phyloP scores from a whole-genome alignment of 2,797 vertebrate genomes.

The Bradypodion ventrale region DNA sequence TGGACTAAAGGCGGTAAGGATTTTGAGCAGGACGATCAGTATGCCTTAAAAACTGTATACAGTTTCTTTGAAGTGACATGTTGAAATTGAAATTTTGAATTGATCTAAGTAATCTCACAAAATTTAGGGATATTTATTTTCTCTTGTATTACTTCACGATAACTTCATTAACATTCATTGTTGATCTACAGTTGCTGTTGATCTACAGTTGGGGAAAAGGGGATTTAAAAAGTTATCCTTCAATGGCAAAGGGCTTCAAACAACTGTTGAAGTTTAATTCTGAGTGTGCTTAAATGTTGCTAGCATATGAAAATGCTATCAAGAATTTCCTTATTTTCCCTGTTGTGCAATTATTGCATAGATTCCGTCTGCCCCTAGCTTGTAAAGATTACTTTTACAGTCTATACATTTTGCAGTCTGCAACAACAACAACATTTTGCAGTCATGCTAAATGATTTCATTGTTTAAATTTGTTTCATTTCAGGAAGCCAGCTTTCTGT shows the following conservation, averaged over 20 bases:
- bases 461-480: slow-evolving; percentile 34
- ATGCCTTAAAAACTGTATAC: slow-evolving; percentile 19
- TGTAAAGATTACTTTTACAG: too few species aligned
- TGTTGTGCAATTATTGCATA: not conserved
- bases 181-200: too few species aligned
- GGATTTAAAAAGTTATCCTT: not conserved
- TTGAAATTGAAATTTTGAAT: slow-evolving; percentile 28
- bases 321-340: not conserved
- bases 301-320: not conserved
- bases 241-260: not conserved
- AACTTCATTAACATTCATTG: not conserved
- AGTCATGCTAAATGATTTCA: not conserved
- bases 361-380: not conserved
- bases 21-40: not conserved
- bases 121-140: slow-evolving; percentile 1
- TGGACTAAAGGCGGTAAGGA: slow-evolving; percentile 92
- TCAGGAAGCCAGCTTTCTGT: slow-evolving; percentile 87
- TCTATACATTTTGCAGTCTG: too few species aligned
- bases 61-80: slow-evolving; percentile 20
- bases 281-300: not conserved
- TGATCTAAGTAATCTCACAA: not conserved
- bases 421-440: too few species aligned
- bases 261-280: not conserved
- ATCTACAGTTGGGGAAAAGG: not conserved
- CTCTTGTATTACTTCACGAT: not conserved